Conservation (phyloP, 2,113 vertebrate species). For the Mastomys natalensis region DNA sequence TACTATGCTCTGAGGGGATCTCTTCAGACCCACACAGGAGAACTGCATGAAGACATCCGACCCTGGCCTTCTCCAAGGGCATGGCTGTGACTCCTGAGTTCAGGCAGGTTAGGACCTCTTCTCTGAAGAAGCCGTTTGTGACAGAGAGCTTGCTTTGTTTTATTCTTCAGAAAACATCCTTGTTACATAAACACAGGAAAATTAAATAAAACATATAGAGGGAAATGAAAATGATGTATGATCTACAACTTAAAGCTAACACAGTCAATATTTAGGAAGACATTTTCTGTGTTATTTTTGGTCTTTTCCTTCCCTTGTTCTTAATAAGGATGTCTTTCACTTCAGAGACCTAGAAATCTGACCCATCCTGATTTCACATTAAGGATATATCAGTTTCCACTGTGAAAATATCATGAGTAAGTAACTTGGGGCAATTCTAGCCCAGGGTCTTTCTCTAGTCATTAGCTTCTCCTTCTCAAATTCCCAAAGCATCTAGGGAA, state of each 20-base stretch:
- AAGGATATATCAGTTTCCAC: neutral
- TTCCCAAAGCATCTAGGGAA: fast-evolving
- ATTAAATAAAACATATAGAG: neutral
- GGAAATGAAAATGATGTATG: neutral
- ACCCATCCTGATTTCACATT: neutral
- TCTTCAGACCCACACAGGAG: neutral
- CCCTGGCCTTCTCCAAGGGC: neutral
- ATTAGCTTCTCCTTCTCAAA: neutral
- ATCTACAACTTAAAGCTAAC: neutral
- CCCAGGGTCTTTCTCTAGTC: neutral
- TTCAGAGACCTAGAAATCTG: neutral
- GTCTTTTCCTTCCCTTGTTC: neutral
- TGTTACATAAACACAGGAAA: neutral
- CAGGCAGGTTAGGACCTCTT: neutral
- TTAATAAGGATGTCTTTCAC: neutral
- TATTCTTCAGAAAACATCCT: neutral
- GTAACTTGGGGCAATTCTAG: neutral
- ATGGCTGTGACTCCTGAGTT: fast-evolving
- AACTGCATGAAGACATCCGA: neutral
- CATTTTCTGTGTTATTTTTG: neutral
- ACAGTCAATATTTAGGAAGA: neutral
- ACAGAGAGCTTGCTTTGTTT: neutral
- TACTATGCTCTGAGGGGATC: neutral
- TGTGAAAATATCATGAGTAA: neutral
- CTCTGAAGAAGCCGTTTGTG: neutral